phyloP scores from a whole-genome alignment of 2,113 vertebrate species.

The Lucifuga dentata region DNA sequence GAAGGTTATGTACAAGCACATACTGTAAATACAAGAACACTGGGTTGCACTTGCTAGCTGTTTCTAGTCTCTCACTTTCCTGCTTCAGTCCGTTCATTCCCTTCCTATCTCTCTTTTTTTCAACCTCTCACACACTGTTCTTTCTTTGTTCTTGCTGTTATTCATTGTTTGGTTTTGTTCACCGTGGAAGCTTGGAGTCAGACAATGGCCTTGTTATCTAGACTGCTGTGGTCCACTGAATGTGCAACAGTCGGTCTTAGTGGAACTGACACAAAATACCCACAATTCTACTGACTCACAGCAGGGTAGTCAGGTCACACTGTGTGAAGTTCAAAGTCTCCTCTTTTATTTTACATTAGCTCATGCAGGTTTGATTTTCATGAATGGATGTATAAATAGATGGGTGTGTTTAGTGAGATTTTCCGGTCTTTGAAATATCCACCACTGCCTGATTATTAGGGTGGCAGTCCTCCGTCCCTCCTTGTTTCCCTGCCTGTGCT shows the following conservation, averaged over 20 bases:
- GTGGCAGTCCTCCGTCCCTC: slow-evolving; percentile 11
- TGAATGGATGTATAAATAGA: slow-evolving; percentile 13
- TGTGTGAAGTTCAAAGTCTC: slow-evolving; percentile 13
- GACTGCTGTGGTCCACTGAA: slow-evolving; percentile 54
- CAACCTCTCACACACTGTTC: slow-evolving; percentile 52
- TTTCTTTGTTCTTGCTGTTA: slow-evolving; percentile 65
- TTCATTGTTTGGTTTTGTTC: slow-evolving; percentile 74
- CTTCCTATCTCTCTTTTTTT: slow-evolving; percentile 28
- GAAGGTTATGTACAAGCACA: no score
- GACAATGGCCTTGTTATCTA: slow-evolving; percentile 75
- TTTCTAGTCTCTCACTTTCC: slow-evolving; percentile 38
- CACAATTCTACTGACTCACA: slow-evolving; percentile 32
- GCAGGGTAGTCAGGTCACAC: slow-evolving; percentile 26
- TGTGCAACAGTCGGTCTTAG: slow-evolving; percentile 61
- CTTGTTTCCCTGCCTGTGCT: slow-evolving; percentile 47
- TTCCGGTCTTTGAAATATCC: neutral
- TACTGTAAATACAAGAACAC: no score
- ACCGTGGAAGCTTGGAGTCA: slow-evolving; percentile 50
- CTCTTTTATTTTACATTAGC: slow-evolving; percentile 20
- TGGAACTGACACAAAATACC: slow-evolving; percentile 44
- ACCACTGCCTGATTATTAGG: slow-evolving; percentile 25
- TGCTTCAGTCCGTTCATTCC: slow-evolving; percentile 41
- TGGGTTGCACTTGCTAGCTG: no score
- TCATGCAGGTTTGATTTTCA: slow-evolving; percentile 15
- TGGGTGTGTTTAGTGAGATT: slow-evolving; percentile 4